A percentile compares a stretch with the other conserved stretches of the same genome.
phyloP scores from a whole-genome alignment of 2,888 invertebrate species.

The Hirtodrosophila duncani region DNA sequence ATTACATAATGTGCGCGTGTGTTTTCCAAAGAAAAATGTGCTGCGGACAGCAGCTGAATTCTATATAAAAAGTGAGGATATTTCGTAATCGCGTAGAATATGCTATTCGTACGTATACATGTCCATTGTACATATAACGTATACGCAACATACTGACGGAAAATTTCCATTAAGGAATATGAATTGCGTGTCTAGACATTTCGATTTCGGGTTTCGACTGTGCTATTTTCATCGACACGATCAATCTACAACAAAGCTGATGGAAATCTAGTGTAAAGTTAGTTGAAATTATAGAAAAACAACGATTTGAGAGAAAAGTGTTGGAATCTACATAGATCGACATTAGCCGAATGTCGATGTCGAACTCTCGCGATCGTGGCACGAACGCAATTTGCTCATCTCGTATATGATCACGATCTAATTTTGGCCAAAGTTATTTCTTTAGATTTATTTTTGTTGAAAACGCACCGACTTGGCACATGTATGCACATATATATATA shows the following conservation, averaged over 20 bases:
- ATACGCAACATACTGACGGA: conserved; percentile 16
- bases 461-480: conserved; percentile 35
- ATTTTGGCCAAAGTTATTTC: conserved; percentile 76
- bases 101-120: conserved; percentile 9
- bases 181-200: conserved; percentile 14
- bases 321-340: conserved; percentile 11
- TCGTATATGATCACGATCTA: conserved; percentile 65
- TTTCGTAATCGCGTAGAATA: conserved; percentile 60
- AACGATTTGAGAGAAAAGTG: conserved; percentile 18
- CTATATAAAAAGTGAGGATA: conserved; percentile 27
- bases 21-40: conserved; percentile 29
- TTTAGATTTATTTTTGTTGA: conserved; percentile 58
- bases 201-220: conserved; percentile 7
- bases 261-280: conserved; percentile 18
- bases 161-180: conserved; percentile 31
- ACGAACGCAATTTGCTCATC: conserved; percentile 12
- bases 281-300: conserved; percentile 21
- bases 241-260: conserved; percentile 2
- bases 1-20: conserved; percentile 71
- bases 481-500: neutral
- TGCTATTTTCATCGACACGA: conserved; percentile 19
- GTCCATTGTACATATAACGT: conserved; percentile 3
- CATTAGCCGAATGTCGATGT: conserved; percentile 10
- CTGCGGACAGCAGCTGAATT: conserved; percentile 10
- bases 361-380: conserved; percentile 8